These are phyloP conservation scores for Copsychus sechellarum DNA, from an alignment of 2,113 vertebrate genomes.

Conservation along the genomic window DNA sequence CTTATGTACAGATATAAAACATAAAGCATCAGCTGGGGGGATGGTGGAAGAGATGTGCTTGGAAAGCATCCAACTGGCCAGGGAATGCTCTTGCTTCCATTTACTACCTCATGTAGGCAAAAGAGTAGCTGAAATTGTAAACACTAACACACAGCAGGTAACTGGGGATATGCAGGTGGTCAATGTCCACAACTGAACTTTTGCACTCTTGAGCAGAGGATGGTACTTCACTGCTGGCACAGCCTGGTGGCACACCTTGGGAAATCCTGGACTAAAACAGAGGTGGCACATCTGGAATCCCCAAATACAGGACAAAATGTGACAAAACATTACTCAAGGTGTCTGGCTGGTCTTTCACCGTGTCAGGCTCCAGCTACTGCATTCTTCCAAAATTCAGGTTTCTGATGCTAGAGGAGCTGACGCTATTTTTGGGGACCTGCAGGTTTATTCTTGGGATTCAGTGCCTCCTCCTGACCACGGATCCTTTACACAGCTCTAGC, in stretches of 20 bases:
- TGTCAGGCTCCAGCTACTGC: background rate
- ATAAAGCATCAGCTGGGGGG: background rate
- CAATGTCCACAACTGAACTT: background rate
- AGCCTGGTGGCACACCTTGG: background rate
- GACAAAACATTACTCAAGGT: background rate
- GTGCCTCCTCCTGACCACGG: fast-evolving
- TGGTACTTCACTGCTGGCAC: background rate
- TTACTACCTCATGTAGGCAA: background rate
- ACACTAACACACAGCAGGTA: background rate
- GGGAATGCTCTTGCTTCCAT: background rate
- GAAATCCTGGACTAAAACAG: background rate
- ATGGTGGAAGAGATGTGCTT: background rate
- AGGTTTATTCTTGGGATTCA: background rate
- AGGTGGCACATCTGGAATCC: background rate
- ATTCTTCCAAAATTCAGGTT: background rate
- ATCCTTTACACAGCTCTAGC: background rate
- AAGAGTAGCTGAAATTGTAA: background rate
- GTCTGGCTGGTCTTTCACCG: background rate
- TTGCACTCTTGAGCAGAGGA: background rate
- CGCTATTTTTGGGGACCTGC: background rate
- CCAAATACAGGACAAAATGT: background rate
- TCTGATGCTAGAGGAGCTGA: background rate
- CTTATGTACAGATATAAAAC: slow-evolving; percentile 6
- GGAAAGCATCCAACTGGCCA: background rate
- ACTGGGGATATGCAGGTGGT: background rate